Evolutionary conservation across 37 sponge, comb jelly and placozoan species (phyloP).

Genomic region (Lycopodina hypogea): DNA sequence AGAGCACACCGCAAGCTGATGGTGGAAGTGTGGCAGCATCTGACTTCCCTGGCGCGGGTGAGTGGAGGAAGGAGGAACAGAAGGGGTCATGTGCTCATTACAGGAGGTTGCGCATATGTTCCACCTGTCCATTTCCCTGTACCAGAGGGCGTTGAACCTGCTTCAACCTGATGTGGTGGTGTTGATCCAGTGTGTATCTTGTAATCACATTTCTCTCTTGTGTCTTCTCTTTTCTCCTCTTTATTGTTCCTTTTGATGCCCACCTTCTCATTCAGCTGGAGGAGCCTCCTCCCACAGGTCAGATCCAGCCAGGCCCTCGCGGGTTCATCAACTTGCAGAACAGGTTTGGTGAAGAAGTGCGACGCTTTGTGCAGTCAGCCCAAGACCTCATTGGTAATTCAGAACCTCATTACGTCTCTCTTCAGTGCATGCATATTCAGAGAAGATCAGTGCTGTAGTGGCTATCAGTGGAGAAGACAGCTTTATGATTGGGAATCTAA

Average conservation of each 20-base stretch:
- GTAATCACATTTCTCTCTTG: too few species aligned
- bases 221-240: too few species aligned
- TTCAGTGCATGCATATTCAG: not conserved
- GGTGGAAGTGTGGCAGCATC: conserved; percentile 79
- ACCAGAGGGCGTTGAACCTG: too few species aligned
- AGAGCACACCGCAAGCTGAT: conserved; percentile 68
- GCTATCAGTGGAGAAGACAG: too few species aligned
- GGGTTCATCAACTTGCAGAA: conserved; percentile 73
- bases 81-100: too few species aligned
- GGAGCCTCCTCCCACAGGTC: conserved; percentile 63
- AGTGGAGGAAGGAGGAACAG: not conserved
- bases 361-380: conserved; percentile 54
- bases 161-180: too few species aligned
- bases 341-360: conserved; percentile 65
- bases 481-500: not conserved
- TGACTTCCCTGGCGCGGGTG: conserved; percentile 71
- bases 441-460: not conserved
- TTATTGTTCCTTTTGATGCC: too few species aligned
- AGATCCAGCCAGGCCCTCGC: conserved; percentile 70
- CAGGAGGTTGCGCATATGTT: too few species aligned
- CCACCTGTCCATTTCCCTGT: too few species aligned
- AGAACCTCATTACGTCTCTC: not conserved
- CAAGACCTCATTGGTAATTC: conserved; percentile 71
- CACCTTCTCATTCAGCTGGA: conserved; percentile 46
- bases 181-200: too few species aligned